Evolutionary conservation across 2,888 invertebrate genomes (phyloP).

Genomic region (Sisyra nigra): DNA sequence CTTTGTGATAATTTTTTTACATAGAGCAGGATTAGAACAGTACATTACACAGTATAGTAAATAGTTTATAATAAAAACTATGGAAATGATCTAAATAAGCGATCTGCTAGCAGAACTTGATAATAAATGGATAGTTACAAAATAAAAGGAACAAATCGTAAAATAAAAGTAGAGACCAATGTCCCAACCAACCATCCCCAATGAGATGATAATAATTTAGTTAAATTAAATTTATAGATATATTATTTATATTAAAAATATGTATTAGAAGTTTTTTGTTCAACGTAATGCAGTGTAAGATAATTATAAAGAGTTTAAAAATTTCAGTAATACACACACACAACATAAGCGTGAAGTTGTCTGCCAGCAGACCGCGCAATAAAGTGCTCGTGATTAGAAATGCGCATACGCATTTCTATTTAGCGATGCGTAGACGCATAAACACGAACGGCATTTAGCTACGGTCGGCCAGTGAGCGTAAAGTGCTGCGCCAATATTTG

Average conservation of each 20-base stretch:
- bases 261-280: too few relatives aligned
- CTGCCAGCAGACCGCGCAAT: conserved; percentile 14
- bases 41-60: conserved; percentile 31
- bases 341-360: conserved; percentile 13
- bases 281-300: too few relatives aligned
- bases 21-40: conserved; percentile 36
- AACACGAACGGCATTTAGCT: conserved; percentile 5
- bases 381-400: too few relatives aligned
- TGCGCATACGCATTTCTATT: too few relatives aligned
- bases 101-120: conserved; percentile 4
- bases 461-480: not conserved
- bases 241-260: too few relatives aligned
- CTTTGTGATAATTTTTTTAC: conserved; percentile 34
- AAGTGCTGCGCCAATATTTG: not conserved
- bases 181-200: too few relatives aligned
- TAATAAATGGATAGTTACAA: conserved; percentile 1
- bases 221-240: too few relatives aligned
- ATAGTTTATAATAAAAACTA: conserved; percentile 18
- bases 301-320: too few relatives aligned
- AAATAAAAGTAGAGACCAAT: too few relatives aligned
- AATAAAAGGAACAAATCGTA: too few relatives aligned
- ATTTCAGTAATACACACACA: too few relatives aligned
- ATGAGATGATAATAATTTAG: too few relatives aligned
- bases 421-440: conserved; percentile 11
- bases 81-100: conserved; percentile 9